Evolutionary conservation across 2,113 vertebrate species (phyloP), one percentile per base, ranked within the genome.

Genomic region (Amphilophus citrinellus): DNA sequence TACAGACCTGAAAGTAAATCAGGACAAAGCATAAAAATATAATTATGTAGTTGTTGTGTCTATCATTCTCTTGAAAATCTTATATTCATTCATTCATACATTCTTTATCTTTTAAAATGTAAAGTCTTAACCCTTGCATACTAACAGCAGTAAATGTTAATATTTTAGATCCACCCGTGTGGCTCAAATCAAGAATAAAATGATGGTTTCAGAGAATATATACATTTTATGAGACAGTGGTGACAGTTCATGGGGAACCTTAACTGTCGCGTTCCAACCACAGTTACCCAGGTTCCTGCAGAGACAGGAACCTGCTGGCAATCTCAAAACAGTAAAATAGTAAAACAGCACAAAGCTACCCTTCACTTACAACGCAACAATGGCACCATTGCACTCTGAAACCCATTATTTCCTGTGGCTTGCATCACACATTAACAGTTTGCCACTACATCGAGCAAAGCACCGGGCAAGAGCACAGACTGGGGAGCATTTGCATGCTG

Each of bases 341-440:
- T 22, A 44, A 66, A 66, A 42, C 37, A 42, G 37, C 62, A 65
- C 22, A 65, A 65, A 42, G 11, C 24, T 22, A 20, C n/a, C 20
- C 20, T 44, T 44, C n/a, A 15, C n/a, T 44, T 66, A 24, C 63
- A 66, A n/a, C 4, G n/a, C 63, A n/a, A 15, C 37, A 66, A 9
- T 44, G 37, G 13, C 63, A 24, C 42, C 37, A 66, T 24, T 44
- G 63, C n/a, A 15, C 7, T 66, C 63, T 66, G 63, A 66, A 66
- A 66, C n/a, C 13, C 63, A 66, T 44, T 66, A 66, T 66, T 66
- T 66, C 37, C 63, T 66, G 7, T 44, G 42, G 62, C 62, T 66
- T 66, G 13, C 62, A 42, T 44, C 62, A 66, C 62, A 66, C n/a
- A 44, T 2, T 1, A 66, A 66, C 42, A n/a, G 63, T 44, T 66